A percentile compares a stretch with the other conserved stretches of the same genome.
Evolutionary conservation across 2,113 vertebrate species (phyloP).

Genomic region (Catagonus wagneri): DNA sequence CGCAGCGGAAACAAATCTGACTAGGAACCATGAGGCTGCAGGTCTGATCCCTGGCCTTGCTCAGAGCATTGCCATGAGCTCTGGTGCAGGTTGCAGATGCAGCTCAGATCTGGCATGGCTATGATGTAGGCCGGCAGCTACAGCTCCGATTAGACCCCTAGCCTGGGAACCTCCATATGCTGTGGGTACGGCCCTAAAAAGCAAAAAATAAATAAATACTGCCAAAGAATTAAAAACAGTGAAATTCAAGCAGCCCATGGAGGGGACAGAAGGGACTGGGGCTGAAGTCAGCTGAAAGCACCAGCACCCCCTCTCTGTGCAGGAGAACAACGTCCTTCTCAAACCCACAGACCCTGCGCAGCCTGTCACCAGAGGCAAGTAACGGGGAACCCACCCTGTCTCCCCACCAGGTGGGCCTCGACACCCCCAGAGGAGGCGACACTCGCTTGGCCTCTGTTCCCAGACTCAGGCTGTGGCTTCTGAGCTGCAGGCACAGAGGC

Average conservation of each 20-base stretch:
- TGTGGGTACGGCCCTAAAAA: no score
- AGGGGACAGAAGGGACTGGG: neutral
- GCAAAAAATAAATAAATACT: no score
- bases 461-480: neutral
- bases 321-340: neutral
- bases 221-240: no score
- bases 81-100: no score
- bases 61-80: no score
- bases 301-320: neutral
- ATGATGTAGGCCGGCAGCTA: no score
- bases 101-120: no score
- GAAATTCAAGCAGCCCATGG: neutral
- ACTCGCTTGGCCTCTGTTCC: neutral
- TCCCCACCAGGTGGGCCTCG: neutral
- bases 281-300: neutral
- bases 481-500: rapidly evolving
- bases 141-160: no score
- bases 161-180: no score
- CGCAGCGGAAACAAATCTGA: no score
- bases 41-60: no score
- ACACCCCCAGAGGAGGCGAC: neutral
- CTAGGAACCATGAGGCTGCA: no score
- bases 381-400: rapidly evolving
- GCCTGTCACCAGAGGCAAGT: neutral
- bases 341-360: neutral